Evolutionary conservation across 2,797 vertebrate genomes (phyloP), one percentile per base, ranked within the genome.

Genomic region (Petrocephalus schoutedeni): DNA sequence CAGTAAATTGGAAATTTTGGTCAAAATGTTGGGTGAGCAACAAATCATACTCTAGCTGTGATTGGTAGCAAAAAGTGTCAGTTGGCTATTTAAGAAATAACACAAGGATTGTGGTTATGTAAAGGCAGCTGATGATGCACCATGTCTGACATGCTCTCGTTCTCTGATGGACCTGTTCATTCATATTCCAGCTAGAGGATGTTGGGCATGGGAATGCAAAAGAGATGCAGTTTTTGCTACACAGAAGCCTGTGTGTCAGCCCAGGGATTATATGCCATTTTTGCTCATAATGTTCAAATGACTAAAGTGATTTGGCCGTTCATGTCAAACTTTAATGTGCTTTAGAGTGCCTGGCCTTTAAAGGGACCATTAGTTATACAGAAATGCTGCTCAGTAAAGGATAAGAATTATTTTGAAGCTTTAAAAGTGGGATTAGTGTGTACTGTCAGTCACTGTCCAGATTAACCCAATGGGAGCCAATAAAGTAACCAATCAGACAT

Each of bases 351-450:
- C 49, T 53, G 80, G 80, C 71, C 71, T 77, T 77, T 77, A 49
- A 49, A 77, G 36, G 36, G 45, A 77, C 71, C 19, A 49, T 77
- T 77, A 45, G 71, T 49, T 49, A 77, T 77, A 77, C 71, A 77
- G 41, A 77, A 77, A 77, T 49, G 36, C 32, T 49, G 36, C 71
- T 77, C 41, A 49, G 32, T 49, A 77, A 45, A 77, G 71, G 71
- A 77, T 77, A 49, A 77, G 19, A 77, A 45, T 77, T 77, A 77
- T 77, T 77, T 19, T 77, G 32, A 49, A 77, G 71, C 28, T 45
- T 77, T 77, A 77, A 83, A 54, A 54, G 45, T 83, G 80, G 80
- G n/a, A 51, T 54, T 83, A 54, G n/a, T 54, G 51, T 83, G 80
- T 49, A 83, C n/a, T 83, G 49, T 28, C 80, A 51, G 3, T 51